These are phyloP conservation scores for Dinoponera quadriceps DNA, from an alignment of 1,140 invertebrate species.

Conservation along the genomic window DNA sequence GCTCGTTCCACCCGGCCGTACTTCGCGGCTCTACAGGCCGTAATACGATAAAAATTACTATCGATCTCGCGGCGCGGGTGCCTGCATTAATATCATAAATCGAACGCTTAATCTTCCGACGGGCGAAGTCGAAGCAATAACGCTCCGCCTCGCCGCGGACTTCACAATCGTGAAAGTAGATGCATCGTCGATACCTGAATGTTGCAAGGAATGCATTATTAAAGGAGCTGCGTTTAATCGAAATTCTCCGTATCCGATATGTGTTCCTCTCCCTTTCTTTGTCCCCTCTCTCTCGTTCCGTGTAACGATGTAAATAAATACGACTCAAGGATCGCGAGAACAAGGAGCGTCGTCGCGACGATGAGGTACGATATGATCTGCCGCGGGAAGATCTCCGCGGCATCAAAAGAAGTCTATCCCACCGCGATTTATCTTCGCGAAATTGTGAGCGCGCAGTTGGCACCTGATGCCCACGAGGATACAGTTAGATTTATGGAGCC, in stretches of 20 bases:
- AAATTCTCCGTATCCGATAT: background rate
- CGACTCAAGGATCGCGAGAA: background rate
- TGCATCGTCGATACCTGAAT: conserved; percentile 6
- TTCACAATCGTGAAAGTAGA: conserved; percentile 30
- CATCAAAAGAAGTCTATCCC: conserved; percentile 30
- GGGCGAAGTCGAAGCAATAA: conserved; percentile 46
- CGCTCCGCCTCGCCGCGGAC: background rate
- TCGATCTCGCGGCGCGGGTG: conserved; percentile 30
- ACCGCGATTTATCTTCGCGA: conserved; percentile 32
- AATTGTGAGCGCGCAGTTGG: conserved; percentile 40
- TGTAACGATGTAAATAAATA: background rate
- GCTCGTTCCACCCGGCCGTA: background rate
- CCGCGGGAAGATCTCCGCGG: background rate
- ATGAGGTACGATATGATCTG: background rate
- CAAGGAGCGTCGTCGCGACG: background rate
- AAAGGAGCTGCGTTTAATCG: background rate
- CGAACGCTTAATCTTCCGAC: conserved; percentile 39
- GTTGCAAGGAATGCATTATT: background rate
- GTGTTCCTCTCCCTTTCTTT: background rate
- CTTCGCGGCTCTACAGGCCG: background rate
- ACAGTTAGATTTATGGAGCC: conserved; percentile 44
- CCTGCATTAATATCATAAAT: conserved; percentile 55
- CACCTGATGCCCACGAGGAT: conserved; percentile 35
- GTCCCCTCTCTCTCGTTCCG: background rate
- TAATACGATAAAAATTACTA: conserved; percentile 58